Evolutionary conservation across 2,797 vertebrate genomes (phyloP).

Genomic region (Erpetoichthys calabaricus): DNA sequence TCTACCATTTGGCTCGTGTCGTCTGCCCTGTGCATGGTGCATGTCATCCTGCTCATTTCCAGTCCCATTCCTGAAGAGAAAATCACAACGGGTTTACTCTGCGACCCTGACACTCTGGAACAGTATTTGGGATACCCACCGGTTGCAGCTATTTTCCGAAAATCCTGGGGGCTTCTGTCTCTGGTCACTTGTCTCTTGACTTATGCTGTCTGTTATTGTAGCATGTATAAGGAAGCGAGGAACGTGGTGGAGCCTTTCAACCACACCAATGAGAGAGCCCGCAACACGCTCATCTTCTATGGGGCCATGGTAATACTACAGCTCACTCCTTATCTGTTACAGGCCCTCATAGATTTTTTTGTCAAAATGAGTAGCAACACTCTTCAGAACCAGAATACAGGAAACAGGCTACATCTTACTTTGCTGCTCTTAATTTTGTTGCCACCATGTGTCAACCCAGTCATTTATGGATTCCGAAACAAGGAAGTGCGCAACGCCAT

Average conservation of each 20-base stretch:
- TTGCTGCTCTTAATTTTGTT: conserved; percentile 26
- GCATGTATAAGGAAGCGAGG: conserved; percentile 31
- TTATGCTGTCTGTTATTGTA: conserved; percentile 27
- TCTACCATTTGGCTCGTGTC: conserved; percentile 27
- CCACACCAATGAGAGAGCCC: conserved; percentile 26
- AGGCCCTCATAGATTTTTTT: conserved; percentile 25
- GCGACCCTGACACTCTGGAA: conserved; percentile 38
- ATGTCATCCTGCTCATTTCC: conserved; percentile 19
- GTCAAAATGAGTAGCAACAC: conserved; percentile 22
- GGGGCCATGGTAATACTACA: conserved; percentile 37
- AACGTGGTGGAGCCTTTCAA: conserved; percentile 30
- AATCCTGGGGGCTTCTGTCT: conserved; percentile 8
- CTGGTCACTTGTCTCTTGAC: conserved; percentile 25
- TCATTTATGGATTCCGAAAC: conserved; percentile 33
- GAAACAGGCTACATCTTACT: conserved; percentile 24
- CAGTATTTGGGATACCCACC: conserved; percentile 32
- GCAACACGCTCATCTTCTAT: conserved; percentile 35
- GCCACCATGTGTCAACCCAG: conserved; percentile 37
- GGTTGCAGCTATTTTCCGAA: conserved; percentile 21
- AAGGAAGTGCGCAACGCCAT: conserved; percentile 22
- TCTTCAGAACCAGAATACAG: neutral
- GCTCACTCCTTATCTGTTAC: conserved; percentile 33
- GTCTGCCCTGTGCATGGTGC: neutral
- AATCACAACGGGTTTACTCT: conserved; percentile 25
- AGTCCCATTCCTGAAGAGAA: neutral